Evolutionary conservation across 1,140 invertebrate species (phyloP), one percentile per base, ranked within the genome.

Genomic region (Drosophila murphyi): DNA sequence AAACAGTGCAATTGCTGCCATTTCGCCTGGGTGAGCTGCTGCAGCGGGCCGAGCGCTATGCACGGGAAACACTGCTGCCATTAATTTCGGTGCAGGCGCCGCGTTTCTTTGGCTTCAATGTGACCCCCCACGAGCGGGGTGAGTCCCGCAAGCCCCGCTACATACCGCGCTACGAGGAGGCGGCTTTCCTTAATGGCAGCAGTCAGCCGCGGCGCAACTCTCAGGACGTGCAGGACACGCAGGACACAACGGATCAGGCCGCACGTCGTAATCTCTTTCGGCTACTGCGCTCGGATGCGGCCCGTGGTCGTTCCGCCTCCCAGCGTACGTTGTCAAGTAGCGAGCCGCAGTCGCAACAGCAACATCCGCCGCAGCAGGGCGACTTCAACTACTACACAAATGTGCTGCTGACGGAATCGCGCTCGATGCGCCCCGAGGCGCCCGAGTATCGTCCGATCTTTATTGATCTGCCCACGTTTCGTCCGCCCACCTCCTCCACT

Each of bases 31-130:
- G 96, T 0, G 95, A 95, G 4, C 95, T 97, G 86, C 94, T 97
- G 32, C 96, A 96, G 20, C 95, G 96, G 80, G 96, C 96, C 0
- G 96, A 97, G 90, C 94, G 95, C 31, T 97, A 97, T 82, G 96
- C 96, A 0, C 93, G 96, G 52, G 95, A 96, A 80, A 96, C 96
- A 0, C 92, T 97, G 6, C 85, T 96, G 52, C 96, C 96, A 0
- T 80, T 96, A 4, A 96, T 96, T 3, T 96, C 96, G 2, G 95
- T 96, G 43, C 96, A 96, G 83, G 96, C 96, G 2, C 96, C 96
- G 0, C 95, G 94, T 37, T 93, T 95, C 68, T 94, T 94, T n/a
- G 93, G 94, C 78, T 94, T 95, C 67, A 91, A 92, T 72, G 76
- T 92, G 2, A 82, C 78, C 5, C 70, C 67, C 1, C 68, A 76